Evolutionary conservation across 2,113 vertebrate genomes (phyloP), one percentile per base, ranked within the genome.

Genomic region (Burhinus bistriatus): DNA sequence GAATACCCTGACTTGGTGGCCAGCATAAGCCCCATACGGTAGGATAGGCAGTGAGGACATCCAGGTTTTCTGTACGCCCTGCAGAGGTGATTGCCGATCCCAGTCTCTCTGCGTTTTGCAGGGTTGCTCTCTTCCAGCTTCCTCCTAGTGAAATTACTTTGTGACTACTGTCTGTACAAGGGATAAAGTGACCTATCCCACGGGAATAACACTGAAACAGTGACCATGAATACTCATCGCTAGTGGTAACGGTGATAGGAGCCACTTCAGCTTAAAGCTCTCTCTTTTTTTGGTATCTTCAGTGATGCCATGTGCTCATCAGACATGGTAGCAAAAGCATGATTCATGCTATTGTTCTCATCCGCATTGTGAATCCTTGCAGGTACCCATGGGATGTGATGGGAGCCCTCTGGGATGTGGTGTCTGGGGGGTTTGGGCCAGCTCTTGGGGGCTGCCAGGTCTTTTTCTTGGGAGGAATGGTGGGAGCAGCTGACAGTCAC

Each of bases 291-390:
- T 9, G 11, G 10, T 71, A 45, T 52, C 22, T 77, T 71, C 25
- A 42, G 18, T 23, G 81, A 15, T 51, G 49, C 30, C 27, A 2
- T 11, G 34, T 34, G 32, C 62, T 51, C 3, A 0, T 75, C 36
- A 30, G 61, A 8, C 22, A 9, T 57, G 21, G 36, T 40, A 9
- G 36, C 20, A n/a, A 64, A 58, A 18, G 17, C 0, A 0, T 8
- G 21, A 32, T 38, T 57, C 3, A 0, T 38, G 26, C n/a, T 75
- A 0, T 32, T 38, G 32, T 25, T 72, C 17, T 93, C 1, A 3
- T 7, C 38, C 32, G 25, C 7, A 0, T 17, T 18, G 38, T 23
- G 59, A 23, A 87, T 59, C 34, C 69, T 52, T 1, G 0, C 0
- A 6, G 18, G n/a, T 22, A 55, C 47, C 68, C 19, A 3, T 11